Percentiles rank a stretch among this genome's conserved stretches.
Conservation (phyloP, 2,113 vertebrate species). For the Mionectes macconnelli region DNA sequence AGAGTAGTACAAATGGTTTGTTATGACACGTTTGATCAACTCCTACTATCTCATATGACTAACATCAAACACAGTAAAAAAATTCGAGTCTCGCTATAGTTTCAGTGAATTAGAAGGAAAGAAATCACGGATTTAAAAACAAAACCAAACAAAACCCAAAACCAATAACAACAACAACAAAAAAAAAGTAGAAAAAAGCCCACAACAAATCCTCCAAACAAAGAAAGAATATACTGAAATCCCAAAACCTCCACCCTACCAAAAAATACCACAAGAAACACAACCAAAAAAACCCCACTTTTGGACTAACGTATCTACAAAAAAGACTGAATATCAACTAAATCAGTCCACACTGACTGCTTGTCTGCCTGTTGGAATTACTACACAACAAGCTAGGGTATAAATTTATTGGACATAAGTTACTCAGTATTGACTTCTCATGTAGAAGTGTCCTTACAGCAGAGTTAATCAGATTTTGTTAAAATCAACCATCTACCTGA, state of each 20-base stretch:
- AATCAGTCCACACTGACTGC: background rate
- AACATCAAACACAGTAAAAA: background rate
- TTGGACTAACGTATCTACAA: background rate
- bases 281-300: background rate
- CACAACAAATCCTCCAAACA: rapidly evolving
- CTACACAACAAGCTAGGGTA: background rate
- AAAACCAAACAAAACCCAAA: too few relatives aligned
- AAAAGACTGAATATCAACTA: background rate
- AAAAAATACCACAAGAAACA: background rate
- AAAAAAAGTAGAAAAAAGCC: background rate
- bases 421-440: background rate
- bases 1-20: conserved; percentile 40
- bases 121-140: rapidly evolving
- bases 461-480: background rate
- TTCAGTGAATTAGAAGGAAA: background rate
- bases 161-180: background rate
- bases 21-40: conserved; percentile 19
- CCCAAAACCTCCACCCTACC: rapidly evolving
- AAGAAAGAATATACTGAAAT: background rate
- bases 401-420: background rate
- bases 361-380: background rate
- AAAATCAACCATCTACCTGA: background rate
- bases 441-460: background rate
- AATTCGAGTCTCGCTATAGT: background rate
- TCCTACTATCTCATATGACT: background rate